Base-by-base conservation (phyloP, 2,113 vertebrate genomes). In the Collichthys lucidus region DNA sequence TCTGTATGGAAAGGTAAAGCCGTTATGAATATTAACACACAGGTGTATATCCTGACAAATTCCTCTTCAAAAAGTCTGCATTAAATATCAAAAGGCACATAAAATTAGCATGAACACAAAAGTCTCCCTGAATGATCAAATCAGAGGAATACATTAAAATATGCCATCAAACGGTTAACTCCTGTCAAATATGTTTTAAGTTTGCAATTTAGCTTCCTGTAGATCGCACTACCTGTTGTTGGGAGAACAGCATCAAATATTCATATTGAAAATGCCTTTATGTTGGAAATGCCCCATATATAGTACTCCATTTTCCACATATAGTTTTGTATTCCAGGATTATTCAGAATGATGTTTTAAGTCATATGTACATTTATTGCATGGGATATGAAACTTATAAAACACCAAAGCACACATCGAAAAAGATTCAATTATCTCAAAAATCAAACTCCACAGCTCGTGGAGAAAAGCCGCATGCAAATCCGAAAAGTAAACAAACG, bases 51-150 rank as follows among this genome's bases (percentile, higher is more conserved):
- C 53, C 61, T 68, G 55, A 86, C 56, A 79, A 83, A 79, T 61
- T 65, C 67, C 64, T 71, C 67, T 79, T 82, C 19, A 83, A 86
- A 85, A 87, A 67, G 35, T 76, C 76, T 84, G 80, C 79, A 82
- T 80, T 76, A 84, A 82, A 87, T 88, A 89, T 90, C 59, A 86
- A 88, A 94, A 95, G 90, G 94, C 93, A 93, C 91, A 90, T 86
- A 50, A 92, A 93, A 89, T 84, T 59, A 74, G 65, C 75, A 84
- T 82, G 59, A 81, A 79, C 60, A 69, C 53, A 76, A 73, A 76
- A 74, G 70, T 80, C 71, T 91, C 85, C 87, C 90, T 81, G 73
- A 93, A 92, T 84, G 77, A 84, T 65, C 70, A 82, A 86, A 90
- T 80, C 78, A 87, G 84, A 86, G 77, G 69, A 77, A 84, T 71